Base-by-base conservation (phyloP, 2,113 vertebrate genomes). In the Chaetodon trifascialis region DNA sequence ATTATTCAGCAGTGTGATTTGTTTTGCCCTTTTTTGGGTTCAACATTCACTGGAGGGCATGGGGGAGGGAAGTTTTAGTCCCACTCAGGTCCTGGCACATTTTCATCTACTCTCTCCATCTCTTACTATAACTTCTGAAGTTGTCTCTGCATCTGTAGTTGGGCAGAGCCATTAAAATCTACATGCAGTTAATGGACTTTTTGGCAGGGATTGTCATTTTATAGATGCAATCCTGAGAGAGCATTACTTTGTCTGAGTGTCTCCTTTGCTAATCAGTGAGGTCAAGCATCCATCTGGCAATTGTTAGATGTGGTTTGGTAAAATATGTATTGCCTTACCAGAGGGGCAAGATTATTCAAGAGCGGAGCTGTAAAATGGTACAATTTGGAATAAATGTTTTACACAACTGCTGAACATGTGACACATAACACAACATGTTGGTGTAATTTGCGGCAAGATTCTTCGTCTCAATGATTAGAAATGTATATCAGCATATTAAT, bases 171-270 rank as follows among this genome's bases (percentile, higher is more conserved):
- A 85, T 88, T 91, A 79, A 78, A 86, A 83, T 72, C 70, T 88
- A 80, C 85, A 87, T 74, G 87, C 80, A 66, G 90, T 90, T 94
- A 94, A 94, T 94, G 92, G 91, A 87, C 67, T 90, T 93, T 91
- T 94, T 94, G 93, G 93, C 93, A 91, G 82, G 70, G 76, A 36
- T 75, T 85, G 74, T 83, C 87, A 79, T 93, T 88, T 86, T 84
- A 72, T 76, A 83, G 68, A 84, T 58, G 76, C 85, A 79, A 70
- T 83, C 77, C 87, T 74, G 71, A 80, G 78, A 82, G 84, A 60
- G 25, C 70, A 77, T 92, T 87, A 85, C 84, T 86, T 79, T 72
- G 63, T 59, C 60, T 86, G 82, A 89, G 88, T 86, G 84, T 88
- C 87, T 88, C 85, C 63, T 84, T 65, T 82, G 64, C 73, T 58